Evolutionary conservation across 2,113 vertebrate species (phyloP).

Genomic region (Poeciliopsis prolifica): DNA sequence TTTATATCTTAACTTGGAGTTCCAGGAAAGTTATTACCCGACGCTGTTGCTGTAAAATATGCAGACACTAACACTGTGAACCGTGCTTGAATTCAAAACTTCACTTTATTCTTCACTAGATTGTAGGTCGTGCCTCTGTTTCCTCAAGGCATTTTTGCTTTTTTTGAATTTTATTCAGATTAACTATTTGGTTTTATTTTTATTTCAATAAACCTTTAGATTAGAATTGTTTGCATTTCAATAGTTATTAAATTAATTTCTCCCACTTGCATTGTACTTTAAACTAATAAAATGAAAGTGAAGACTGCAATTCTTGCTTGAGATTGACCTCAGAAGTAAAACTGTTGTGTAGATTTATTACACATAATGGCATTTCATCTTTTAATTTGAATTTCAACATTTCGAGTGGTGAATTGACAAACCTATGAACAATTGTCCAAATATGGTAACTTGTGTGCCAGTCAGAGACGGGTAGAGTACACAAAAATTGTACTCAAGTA

Average conservation of each 20-base stretch:
- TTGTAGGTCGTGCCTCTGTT: slow-evolving; percentile 9
- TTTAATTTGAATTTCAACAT: too few relatives aligned
- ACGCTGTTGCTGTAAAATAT: slow-evolving; percentile 9
- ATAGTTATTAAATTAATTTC: not conserved
- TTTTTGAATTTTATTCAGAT: not conserved
- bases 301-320: not conserved
- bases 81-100: not conserved
- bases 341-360: too few relatives aligned
- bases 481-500: too few relatives aligned
- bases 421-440: too few relatives aligned
- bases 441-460: too few relatives aligned
- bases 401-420: too few relatives aligned
- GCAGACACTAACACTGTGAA: slow-evolving; percentile 23
- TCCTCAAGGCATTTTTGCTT: slow-evolving; percentile 32
- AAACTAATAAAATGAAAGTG: not conserved
- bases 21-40: not conserved
- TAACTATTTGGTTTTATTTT: not conserved
- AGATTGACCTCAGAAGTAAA: not conserved
- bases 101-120: slow-evolving; percentile 1
- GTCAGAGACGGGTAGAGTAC: too few relatives aligned
- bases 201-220: not conserved
- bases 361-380: too few relatives aligned
- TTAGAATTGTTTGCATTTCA: not conserved
- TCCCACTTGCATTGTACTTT: not conserved
- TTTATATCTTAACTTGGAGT: not conserved